Evolutionary conservation across 2,888 invertebrate genomes (phyloP).

Genomic region (Pyrgus malvae): DNA sequence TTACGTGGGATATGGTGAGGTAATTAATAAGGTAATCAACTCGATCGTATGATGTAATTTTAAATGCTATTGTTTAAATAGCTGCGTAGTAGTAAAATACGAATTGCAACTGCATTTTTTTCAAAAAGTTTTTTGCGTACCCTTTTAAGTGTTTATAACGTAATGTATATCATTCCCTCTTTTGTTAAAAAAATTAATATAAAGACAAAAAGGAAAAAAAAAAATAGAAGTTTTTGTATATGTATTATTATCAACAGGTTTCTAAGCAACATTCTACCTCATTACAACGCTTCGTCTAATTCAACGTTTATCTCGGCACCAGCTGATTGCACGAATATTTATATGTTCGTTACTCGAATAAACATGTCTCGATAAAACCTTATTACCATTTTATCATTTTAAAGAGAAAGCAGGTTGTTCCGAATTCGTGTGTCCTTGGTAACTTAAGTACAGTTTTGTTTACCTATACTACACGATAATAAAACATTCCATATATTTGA

Average conservation of each 20-base stretch:
- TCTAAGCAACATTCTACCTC: slow-evolving; percentile 1
- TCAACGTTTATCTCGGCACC: slow-evolving; percentile 14
- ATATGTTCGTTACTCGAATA: slow-evolving; percentile 26
- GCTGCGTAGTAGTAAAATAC: neutral
- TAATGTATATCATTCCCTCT: too few species aligned
- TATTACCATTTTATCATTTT: slow-evolving; percentile 24
- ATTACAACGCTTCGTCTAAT: slow-evolving; percentile 14
- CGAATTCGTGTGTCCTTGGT: slow-evolving; percentile 22
- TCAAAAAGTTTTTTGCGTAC: too few species aligned
- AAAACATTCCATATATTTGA: too few species aligned
- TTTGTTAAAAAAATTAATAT: too few species aligned
- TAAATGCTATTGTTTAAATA: neutral
- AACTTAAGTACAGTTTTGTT: too few species aligned
- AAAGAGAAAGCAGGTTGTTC: slow-evolving; percentile 25
- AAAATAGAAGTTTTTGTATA: too few species aligned
- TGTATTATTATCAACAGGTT: too few species aligned
- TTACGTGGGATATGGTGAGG: neutral
- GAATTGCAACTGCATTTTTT: too few species aligned
- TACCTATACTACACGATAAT: neutral
- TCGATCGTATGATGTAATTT: slow-evolving; percentile 6
- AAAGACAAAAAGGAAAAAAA: too few species aligned
- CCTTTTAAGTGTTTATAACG: too few species aligned
- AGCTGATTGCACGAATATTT: slow-evolving; percentile 24
- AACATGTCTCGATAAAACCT: slow-evolving; percentile 12
- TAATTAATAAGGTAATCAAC: slow-evolving; percentile 4